Evolutionary conservation across 2,888 invertebrate genomes (phyloP).

Genomic region (Drosophila algonquin): DNA sequence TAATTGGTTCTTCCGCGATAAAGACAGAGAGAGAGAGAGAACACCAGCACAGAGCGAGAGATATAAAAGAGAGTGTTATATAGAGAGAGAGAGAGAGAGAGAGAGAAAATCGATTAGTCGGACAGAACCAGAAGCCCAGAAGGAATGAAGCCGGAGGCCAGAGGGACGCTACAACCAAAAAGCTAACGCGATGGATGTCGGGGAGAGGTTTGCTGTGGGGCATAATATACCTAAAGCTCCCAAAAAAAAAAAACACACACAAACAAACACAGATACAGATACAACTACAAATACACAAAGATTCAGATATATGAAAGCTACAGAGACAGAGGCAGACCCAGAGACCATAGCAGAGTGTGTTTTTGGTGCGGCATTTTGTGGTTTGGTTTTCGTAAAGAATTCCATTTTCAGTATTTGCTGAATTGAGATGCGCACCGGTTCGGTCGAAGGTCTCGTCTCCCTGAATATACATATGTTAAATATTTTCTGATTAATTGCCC

Average conservation of each 20-base stretch:
- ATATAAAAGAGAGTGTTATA: constrained; percentile 6
- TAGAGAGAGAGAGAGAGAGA: constrained; percentile 2
- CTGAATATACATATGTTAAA: constrained; percentile 5
- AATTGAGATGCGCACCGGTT: constrained; percentile 81
- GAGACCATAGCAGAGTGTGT: constrained; percentile 42
- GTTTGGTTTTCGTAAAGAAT: constrained; percentile 78
- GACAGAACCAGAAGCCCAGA: constrained; percentile 37
- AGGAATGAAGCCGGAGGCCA: constrained; percentile 19
- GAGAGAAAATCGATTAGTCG: constrained; percentile 72
- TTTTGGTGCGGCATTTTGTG: constrained; percentile 70
- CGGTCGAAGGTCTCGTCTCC: constrained; percentile 18
- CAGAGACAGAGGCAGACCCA: constrained; percentile 54
- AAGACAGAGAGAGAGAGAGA: neutral
- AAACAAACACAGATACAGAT: constrained; percentile 14
- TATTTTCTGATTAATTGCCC: constrained; percentile 6
- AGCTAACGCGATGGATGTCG: constrained; percentile 30
- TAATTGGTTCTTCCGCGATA: constrained; percentile 39
- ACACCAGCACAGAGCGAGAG: constrained; percentile 9
- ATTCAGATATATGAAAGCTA: constrained; percentile 50
- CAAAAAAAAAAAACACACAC: constrained; percentile 31
- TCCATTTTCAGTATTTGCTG: constrained; percentile 81
- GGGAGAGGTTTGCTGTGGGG: constrained; percentile 30
- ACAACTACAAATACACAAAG: constrained; percentile 29
- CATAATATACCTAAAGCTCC: constrained; percentile 42
- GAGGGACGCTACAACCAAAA: constrained; percentile 55